Evolutionary conservation across 2,888 invertebrate species (phyloP).

Genomic region (Bimastos eiseni): DNA sequence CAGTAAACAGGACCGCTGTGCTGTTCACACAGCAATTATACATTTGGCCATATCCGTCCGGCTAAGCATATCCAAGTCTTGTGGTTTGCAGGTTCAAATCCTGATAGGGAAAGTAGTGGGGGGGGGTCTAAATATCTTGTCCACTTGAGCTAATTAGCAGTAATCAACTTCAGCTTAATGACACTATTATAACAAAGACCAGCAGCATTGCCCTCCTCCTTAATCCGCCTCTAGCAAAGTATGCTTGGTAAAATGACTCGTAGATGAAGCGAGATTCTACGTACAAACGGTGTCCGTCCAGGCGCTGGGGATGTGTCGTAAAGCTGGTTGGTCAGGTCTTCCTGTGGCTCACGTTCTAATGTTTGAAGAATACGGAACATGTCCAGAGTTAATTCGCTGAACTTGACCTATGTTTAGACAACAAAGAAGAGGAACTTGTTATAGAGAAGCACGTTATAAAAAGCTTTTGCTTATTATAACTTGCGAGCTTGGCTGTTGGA

Average conservation of each 20-base stretch:
- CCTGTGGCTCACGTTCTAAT: slow-evolving; percentile 86
- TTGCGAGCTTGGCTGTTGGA: too few species aligned
- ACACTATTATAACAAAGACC: background rate
- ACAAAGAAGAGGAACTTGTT: background rate
- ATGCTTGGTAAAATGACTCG: background rate
- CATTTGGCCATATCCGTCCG: background rate
- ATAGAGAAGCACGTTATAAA: too few species aligned
- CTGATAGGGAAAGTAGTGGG: background rate
- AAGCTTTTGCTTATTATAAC: too few species aligned
- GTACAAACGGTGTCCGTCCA: slow-evolving; percentile 71
- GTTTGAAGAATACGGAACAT: slow-evolving; percentile 97
- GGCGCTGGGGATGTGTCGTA: slow-evolving; percentile 73
- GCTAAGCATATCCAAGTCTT: background rate
- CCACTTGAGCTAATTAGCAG: background rate
- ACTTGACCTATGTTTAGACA: slow-evolving; percentile 73
- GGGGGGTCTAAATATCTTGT: background rate
- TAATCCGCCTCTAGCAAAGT: background rate
- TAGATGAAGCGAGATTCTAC: slow-evolving; percentile 44
- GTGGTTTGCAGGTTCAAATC: background rate
- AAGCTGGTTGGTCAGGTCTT: slow-evolving; percentile 66
- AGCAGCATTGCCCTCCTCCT: too few species aligned
- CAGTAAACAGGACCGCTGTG: background rate
- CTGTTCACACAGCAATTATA: background rate
- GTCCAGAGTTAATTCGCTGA: slow-evolving; percentile 93
- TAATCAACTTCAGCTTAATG: background rate